Evolutionary conservation across 2,888 invertebrate species (phyloP).

Genomic region (Agonopterix subpropinquella): DNA sequence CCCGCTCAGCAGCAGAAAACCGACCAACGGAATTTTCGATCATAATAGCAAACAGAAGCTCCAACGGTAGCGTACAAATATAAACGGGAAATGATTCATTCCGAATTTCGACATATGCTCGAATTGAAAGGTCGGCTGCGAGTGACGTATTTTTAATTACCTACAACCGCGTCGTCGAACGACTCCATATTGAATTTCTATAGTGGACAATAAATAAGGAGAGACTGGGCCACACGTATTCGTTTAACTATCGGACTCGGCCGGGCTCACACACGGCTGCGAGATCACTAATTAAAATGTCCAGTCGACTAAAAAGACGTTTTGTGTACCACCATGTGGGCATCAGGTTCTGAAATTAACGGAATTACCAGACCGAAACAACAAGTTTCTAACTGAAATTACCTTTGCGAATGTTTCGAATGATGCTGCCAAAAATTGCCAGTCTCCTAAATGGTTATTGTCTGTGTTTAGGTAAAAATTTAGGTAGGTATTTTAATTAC

Average conservation of each 20-base stretch:
- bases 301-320: not conserved
- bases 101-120: constrained; percentile 69
- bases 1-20: constrained; percentile 8
- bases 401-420: not conserved
- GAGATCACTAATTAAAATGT: constrained; percentile 7
- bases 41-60: constrained; percentile 29
- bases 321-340: too few species aligned
- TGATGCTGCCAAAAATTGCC: not conserved
- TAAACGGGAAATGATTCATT: constrained; percentile 69
- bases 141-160: constrained; percentile 75
- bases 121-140: constrained; percentile 69
- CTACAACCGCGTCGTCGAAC: constrained; percentile 57
- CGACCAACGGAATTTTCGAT: constrained; percentile 19
- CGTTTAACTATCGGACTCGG: constrained; percentile 6
- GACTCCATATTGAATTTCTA: constrained; percentile 61
- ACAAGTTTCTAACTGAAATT: constrained; percentile 4
- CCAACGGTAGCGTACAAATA: constrained; percentile 48
- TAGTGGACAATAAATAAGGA: constrained; percentile 50
- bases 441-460: not conserved
- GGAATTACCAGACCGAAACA: not conserved
- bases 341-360: not conserved
- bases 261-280: not conserved
- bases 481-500: constrained; percentile 68
- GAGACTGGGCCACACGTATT: constrained; percentile 4
- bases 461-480: constrained; percentile 44